phyloP scores from a whole-genome alignment of 1,140 invertebrate species.

The Heliothis virescens region DNA sequence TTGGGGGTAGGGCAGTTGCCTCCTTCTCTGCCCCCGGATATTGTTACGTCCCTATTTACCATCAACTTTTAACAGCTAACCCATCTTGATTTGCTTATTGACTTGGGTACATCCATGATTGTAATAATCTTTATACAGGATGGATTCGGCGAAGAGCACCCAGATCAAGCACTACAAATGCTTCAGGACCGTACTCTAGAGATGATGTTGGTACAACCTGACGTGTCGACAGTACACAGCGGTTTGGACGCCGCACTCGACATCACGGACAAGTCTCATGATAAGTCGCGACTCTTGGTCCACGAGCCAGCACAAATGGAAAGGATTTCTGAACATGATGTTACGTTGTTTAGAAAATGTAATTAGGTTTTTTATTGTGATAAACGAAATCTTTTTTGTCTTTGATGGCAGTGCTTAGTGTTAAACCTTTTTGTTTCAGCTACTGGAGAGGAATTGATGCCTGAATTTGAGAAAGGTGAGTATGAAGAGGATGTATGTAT shows the following conservation, averaged over 20 bases:
- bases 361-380: conserved; percentile 12
- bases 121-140: conserved; percentile 65
- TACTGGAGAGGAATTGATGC: no score
- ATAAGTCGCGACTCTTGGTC: conserved; percentile 53
- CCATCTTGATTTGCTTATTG: no score
- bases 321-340: conserved; percentile 65
- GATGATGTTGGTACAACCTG: conserved; percentile 59
- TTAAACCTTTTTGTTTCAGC: no score
- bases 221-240: conserved; percentile 53
- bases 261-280: conserved; percentile 59
- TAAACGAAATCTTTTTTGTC: no score
- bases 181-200: conserved; percentile 63
- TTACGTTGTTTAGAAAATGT: conserved; percentile 71
- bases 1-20: no score
- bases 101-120: no score
- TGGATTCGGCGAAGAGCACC: conserved; percentile 73
- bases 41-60: no score
- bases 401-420: no score
- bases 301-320: conserved; percentile 63
- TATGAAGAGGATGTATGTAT: no score
- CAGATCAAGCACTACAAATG: conserved; percentile 58
- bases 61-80: no score
- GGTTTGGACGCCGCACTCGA: conserved; percentile 54
- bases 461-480: no score
- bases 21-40: no score